Evolutionary conservation across 2,113 vertebrate genomes (phyloP).

Genomic region (Cairina moschata): DNA sequence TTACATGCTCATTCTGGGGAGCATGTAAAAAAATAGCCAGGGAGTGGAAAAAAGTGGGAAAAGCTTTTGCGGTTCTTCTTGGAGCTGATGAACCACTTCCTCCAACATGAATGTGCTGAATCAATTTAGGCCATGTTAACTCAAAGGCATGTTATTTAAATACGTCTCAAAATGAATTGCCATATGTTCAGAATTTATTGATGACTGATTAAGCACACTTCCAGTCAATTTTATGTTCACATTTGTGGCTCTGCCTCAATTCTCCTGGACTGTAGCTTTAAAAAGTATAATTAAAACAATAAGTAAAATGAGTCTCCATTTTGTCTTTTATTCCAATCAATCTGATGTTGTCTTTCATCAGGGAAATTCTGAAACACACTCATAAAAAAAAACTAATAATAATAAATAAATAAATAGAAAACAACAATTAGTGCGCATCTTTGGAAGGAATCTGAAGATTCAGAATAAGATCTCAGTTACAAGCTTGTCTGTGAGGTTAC

Average conservation of each 20-base stretch:
- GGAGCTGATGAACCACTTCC: neutral
- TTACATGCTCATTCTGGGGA: neutral
- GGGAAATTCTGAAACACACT: neutral
- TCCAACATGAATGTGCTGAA: neutral
- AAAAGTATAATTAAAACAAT: neutral
- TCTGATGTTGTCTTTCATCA: neutral
- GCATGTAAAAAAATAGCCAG: neutral
- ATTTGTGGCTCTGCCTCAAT: neutral
- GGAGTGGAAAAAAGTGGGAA: neutral
- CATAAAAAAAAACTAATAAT: neutral
- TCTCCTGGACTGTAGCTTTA: neutral
- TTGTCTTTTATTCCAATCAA: neutral
- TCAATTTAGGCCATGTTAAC: neutral
- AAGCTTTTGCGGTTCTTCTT: neutral
- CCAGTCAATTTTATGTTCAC: neutral
- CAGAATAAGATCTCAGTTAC: neutral
- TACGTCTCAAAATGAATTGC: neutral
- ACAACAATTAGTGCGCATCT: neutral
- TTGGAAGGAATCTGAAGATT: neutral
- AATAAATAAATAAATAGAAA: neutral
- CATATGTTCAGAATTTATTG: neutral
- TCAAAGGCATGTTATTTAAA: neutral
- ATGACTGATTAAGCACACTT: neutral
- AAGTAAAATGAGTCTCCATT: neutral
- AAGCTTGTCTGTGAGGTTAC: slow-evolving; percentile 44